Evolutionary conservation across 1,140 invertebrate species (phyloP).

Genomic region (Vanessa atalanta): DNA sequence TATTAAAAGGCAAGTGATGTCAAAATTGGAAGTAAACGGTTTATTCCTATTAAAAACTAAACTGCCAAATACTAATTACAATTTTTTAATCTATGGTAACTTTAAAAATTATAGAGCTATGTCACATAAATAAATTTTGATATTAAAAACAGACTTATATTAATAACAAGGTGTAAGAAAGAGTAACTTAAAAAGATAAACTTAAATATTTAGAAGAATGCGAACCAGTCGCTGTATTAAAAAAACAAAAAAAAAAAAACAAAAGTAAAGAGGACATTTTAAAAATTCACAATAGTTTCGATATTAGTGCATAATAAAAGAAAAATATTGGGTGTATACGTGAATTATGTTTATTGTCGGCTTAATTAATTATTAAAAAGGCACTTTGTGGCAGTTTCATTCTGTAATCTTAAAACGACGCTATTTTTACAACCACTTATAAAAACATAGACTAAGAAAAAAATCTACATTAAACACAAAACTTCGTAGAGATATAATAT

Average conservation of each 20-base stretch:
- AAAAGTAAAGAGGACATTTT: slow-evolving; percentile 20
- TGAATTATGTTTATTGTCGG: slow-evolving; percentile 17
- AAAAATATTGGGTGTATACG: slow-evolving; percentile 3
- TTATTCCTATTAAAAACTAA: slow-evolving; percentile 41
- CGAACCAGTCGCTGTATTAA: slow-evolving; percentile 59
- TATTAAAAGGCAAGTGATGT: slow-evolving; percentile 71
- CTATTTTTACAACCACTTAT: slow-evolving; percentile 70
- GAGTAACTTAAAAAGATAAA: slow-evolving; percentile 36
- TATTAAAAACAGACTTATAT: slow-evolving; percentile 56
- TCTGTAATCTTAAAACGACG: slow-evolving; percentile 58
- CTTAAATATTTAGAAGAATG: slow-evolving; percentile 51
- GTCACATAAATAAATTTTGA: slow-evolving; percentile 73
- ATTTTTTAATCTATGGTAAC: slow-evolving; percentile 76
- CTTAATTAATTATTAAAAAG: slow-evolving; percentile 57
- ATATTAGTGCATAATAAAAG: neutral
- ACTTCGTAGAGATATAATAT: slow-evolving; percentile 41
- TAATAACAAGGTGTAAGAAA: slow-evolving; percentile 43
- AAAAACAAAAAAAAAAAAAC: slow-evolving; percentile 23
- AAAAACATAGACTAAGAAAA: slow-evolving; percentile 61
- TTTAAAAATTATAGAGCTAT: slow-evolving; percentile 67
- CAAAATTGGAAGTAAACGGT: slow-evolving; percentile 44
- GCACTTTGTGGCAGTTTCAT: slow-evolving; percentile 77
- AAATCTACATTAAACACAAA: slow-evolving; percentile 57
- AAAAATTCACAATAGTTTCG: neutral
- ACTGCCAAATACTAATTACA: slow-evolving; percentile 46